Evolutionary conservation across 2,113 vertebrate genomes (phyloP).

Genomic region (Sinocyclocheilus anshuiensis): DNA sequence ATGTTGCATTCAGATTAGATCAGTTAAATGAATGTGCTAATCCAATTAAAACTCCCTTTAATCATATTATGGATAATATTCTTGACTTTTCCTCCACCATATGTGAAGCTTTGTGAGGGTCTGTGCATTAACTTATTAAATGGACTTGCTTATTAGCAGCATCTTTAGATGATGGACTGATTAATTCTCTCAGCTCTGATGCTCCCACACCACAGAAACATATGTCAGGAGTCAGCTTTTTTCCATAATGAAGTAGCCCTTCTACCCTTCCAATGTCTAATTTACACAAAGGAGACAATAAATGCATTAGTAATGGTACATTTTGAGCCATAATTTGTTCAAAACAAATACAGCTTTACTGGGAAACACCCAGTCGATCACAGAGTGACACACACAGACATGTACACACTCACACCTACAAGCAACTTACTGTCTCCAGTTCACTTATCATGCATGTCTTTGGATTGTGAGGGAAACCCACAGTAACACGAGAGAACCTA

Average conservation of each 20-base stretch:
- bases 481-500: too few relatives aligned
- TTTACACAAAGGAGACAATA: too few relatives aligned
- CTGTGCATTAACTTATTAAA: constrained; percentile 15
- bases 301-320: too few relatives aligned
- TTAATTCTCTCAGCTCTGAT: not conserved
- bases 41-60: not conserved
- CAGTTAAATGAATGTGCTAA: not conserved
- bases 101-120: not conserved
- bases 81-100: not conserved
- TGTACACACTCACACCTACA: too few relatives aligned
- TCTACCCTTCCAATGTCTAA: not conserved
- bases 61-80: not conserved
- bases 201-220: not conserved
- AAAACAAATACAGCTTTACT: too few relatives aligned
- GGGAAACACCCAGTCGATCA: too few relatives aligned
- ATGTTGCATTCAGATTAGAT: not conserved
- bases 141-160: not conserved
- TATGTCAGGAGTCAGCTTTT: not conserved
- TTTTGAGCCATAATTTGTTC: too few relatives aligned
- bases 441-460: too few relatives aligned
- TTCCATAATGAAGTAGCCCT: not conserved
- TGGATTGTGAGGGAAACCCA: too few relatives aligned
- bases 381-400: too few relatives aligned
- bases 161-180: not conserved
- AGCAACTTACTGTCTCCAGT: too few relatives aligned